A percentile compares a stretch with the other conserved stretches of the same genome.
Conservation (phyloP, 2,888 invertebrate genomes). For the Heliconius aoede region DNA sequence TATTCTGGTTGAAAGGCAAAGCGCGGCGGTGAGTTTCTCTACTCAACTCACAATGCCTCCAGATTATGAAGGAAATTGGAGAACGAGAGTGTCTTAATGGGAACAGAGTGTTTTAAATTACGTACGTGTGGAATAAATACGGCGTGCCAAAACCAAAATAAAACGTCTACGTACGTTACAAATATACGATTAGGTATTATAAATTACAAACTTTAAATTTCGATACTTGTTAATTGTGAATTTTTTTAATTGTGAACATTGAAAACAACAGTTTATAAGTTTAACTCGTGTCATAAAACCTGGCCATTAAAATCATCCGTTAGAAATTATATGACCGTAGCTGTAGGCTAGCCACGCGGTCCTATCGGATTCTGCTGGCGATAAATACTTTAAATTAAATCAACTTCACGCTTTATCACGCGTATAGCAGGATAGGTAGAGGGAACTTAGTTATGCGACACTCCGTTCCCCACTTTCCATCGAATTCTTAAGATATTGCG, state of each 20-base stretch:
- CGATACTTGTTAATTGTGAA: constrained; percentile 9
- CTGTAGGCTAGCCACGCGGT: constrained; percentile 26
- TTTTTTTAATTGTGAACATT: constrained; percentile 17
- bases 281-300: constrained; percentile 23
- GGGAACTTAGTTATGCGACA: no score
- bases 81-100: no score
- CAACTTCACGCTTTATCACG: no score
- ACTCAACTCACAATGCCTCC: no score
- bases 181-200: not conserved
- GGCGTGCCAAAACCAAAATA: not conserved
- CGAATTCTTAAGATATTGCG: no score
- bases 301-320: constrained; percentile 41
- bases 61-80: no score
- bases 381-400: constrained; percentile 2
- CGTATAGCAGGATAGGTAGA: no score
- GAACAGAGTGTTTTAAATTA: no score
- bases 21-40: no score
- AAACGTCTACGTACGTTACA: not conserved
- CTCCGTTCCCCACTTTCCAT: no score
- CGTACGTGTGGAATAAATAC: not conserved
- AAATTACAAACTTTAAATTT: constrained; percentile 19
- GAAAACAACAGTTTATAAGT: constrained; percentile 3
- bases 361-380: constrained; percentile 2
- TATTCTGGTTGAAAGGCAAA: no score
- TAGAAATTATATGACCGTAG: constrained; percentile 41